Conservation (phyloP, 2,888 invertebrate species). For the Hermaeophaga mercurialis region DNA sequence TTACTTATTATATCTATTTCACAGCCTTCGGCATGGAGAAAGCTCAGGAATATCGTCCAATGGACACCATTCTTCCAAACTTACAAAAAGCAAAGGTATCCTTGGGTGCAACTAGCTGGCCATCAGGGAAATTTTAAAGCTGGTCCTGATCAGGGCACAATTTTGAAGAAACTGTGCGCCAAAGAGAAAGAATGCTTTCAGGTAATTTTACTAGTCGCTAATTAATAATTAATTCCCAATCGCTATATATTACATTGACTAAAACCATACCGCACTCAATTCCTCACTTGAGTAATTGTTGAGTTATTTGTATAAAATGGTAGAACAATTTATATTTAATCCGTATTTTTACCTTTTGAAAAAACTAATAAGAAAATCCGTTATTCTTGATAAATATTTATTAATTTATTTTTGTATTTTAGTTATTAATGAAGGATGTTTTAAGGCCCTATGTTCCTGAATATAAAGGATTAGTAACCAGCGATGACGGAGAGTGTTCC, state of each 20-base stretch:
- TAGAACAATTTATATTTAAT: too few species aligned
- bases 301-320: too few species aligned
- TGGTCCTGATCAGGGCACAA: conserved; percentile 91
- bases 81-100: conserved; percentile 93
- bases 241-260: too few species aligned
- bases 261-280: too few species aligned
- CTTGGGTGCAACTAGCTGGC: conserved; percentile 95
- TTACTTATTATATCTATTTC: conserved; percentile 1
- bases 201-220: too few species aligned
- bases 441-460: conserved; percentile 90
- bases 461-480: conserved; percentile 85
- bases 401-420: too few species aligned
- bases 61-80: conserved; percentile 98
- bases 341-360: too few species aligned
- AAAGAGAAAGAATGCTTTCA: conserved; percentile 90
- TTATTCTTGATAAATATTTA: too few species aligned
- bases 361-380: too few species aligned
- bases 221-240: too few species aligned
- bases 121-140: conserved; percentile 96
- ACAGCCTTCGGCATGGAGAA: conserved; percentile 92
- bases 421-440: conserved; percentile 83
- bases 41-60: conserved; percentile 90
- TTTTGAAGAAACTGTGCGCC: conserved; percentile 88
- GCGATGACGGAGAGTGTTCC: conserved; percentile 79
- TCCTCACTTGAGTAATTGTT: too few species aligned